A percentile compares a stretch with the other conserved stretches of the same genome.
Conservation (phyloP, 2,113 vertebrate species). For the Bufo gargarizans region DNA sequence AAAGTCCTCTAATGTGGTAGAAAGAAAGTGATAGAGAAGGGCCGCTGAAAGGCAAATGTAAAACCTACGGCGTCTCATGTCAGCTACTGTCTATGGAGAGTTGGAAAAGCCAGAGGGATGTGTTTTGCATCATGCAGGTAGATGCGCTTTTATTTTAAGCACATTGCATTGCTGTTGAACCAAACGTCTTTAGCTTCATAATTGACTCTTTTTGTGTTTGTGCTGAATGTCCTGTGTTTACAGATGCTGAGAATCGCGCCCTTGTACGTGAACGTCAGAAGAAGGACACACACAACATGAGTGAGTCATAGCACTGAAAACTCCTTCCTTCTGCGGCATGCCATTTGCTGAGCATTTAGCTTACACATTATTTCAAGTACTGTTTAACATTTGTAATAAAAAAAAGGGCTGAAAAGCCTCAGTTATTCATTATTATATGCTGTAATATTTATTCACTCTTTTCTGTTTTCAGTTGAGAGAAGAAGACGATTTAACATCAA, state of each 20-base stretch:
- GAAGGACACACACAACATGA: conserved; percentile 99
- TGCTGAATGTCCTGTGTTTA: conserved; percentile 61
- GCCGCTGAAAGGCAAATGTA: too few relatives aligned
- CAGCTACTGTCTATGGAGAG: too few relatives aligned
- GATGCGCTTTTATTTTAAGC: too few relatives aligned
- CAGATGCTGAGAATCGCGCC: conserved; percentile 88
- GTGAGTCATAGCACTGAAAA: conserved; percentile 73
- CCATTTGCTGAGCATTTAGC: background rate
- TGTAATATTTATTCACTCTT: background rate
- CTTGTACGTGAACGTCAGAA: conserved; percentile 96
- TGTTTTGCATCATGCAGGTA: too few relatives aligned
- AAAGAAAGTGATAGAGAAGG: too few relatives aligned
- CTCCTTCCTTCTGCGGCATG: background rate
- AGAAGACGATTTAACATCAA: conserved; percentile 97
- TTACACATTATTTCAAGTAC: too few relatives aligned
- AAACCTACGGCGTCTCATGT: too few relatives aligned
- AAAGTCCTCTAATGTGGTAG: too few relatives aligned
- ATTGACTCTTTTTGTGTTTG: background rate
- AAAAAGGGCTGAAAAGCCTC: too few relatives aligned
- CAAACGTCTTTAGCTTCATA: background rate
- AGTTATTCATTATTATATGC: background rate
- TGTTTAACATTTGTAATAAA: too few relatives aligned
- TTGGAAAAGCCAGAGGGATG: too few relatives aligned
- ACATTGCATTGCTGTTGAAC: background rate
- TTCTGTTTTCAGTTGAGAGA: conserved; percentile 82